Base-by-base conservation (phyloP, 2,113 vertebrate species). In the Aegotheles bennettii region DNA sequence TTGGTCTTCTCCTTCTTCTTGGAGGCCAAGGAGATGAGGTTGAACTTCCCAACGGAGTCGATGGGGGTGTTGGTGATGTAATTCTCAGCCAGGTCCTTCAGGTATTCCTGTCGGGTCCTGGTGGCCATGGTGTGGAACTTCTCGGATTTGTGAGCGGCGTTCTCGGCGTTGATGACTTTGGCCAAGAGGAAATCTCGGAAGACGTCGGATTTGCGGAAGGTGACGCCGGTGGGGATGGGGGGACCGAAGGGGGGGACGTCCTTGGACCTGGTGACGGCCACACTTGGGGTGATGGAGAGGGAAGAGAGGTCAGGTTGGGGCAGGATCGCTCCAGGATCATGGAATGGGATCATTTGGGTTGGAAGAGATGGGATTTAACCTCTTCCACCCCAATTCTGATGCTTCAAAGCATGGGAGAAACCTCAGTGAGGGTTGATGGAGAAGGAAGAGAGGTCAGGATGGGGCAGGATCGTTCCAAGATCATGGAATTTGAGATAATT, bases 41-140 rank as follows among this genome's bases (percentile, higher is more conserved):
- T 98, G 50, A 99, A 99, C 43, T 99, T 99, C 15, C 99, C 99
- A 0, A 96, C 96, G 0, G 98, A 98, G 87, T 99, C 99, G 0
- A 99, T 92, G 2, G 98, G 98, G 0, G 99, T 99, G 97, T 92
- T 98, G 97, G 98, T 99, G 94, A 98, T 94, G n/a, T 97, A 99
- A 94, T 99, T 99, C 40, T 99, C 99, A 0, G 99, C 99, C 93
- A 99, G 75, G 67, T 99, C 99, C 5, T 98, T 98, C 35, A 99
- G 97, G 94, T 99, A 99, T 33, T 99, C 99, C 91, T 98, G 99
- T 3, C 99, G 98, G 0, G 99, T 99, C 3, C 99, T 97, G 0
- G 99, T 99, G 17, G 99, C 99, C 99, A 99, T 99, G 71, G 99
- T 97, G 95, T 98, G 99, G 95, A 99, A 99, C 69, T 99, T 99